phyloP scores from a whole-genome alignment of 2,797 vertebrate genomes.

The Mycteria americana region DNA sequence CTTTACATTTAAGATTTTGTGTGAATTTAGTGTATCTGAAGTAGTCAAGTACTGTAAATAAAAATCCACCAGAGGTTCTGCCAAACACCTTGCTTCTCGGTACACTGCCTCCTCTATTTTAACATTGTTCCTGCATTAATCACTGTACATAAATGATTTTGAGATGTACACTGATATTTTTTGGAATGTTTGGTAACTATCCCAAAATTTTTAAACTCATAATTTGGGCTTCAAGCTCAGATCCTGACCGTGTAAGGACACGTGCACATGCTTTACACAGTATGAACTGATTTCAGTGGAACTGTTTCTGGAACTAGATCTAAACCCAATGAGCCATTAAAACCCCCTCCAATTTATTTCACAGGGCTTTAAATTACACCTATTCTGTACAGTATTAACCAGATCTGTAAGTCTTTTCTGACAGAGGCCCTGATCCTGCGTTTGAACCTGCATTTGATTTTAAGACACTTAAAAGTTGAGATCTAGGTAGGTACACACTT shows the following conservation, averaged over 20 bases:
- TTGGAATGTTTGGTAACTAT: neutral
- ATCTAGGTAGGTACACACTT: neutral
- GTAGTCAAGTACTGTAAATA: neutral
- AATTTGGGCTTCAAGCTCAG: neutral
- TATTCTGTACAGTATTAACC: neutral
- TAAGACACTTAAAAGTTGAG: neutral
- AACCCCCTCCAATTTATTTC: neutral
- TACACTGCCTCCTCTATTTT: neutral
- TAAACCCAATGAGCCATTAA: neutral
- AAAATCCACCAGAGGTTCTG: neutral
- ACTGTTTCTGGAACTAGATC: neutral
- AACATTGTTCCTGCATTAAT: neutral
- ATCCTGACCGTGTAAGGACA: neutral
- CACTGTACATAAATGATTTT: neutral
- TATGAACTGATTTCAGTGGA: neutral
- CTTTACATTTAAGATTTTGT: neutral
- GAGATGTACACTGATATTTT: neutral
- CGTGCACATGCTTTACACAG: rapidly evolving
- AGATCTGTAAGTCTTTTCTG: neutral
- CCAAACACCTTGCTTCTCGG: neutral
- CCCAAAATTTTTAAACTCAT: neutral
- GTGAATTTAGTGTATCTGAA: neutral
- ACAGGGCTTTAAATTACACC: neutral
- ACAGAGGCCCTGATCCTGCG: neutral
- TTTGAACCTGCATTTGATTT: neutral